A percentile compares a stretch with the other conserved stretches of the same genome.
Evolutionary conservation across 1,140 invertebrate genomes (phyloP).

Genomic region (Tetraneura akinire): DNA sequence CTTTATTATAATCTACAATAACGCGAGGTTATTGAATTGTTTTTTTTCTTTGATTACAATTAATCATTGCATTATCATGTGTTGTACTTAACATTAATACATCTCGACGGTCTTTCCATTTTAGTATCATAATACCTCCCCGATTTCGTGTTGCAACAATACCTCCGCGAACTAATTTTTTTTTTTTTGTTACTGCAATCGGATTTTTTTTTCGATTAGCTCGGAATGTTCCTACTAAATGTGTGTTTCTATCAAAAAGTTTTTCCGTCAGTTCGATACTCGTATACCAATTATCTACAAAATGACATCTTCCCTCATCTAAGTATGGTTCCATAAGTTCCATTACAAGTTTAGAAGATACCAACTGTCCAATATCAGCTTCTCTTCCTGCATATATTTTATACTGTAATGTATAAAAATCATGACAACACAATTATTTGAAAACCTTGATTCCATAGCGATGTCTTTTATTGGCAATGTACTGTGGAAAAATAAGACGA

Average conservation of each 20-base stretch:
- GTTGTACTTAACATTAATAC: slow-evolving; percentile 54
- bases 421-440: slow-evolving; percentile 56
- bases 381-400: slow-evolving; percentile 55
- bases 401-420: slow-evolving; percentile 55
- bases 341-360: slow-evolving; percentile 54
- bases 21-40: slow-evolving; percentile 56
- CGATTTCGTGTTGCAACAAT: slow-evolving; percentile 44
- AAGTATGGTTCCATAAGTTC: slow-evolving; percentile 52
- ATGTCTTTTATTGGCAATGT: slow-evolving; percentile 59
- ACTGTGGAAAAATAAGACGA: slow-evolving; percentile 58
- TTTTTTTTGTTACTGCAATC: slow-evolving; percentile 39
- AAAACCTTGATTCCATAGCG: slow-evolving; percentile 59
- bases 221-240: slow-evolving; percentile 52
- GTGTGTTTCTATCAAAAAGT: slow-evolving; percentile 47
- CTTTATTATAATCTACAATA: slow-evolving; percentile 58
- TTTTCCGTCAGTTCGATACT: slow-evolving; percentile 50
- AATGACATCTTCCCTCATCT: slow-evolving; percentile 49
- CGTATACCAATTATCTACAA: slow-evolving; percentile 52
- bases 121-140: slow-evolving; percentile 54
- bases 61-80: slow-evolving; percentile 49
- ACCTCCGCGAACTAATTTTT: slow-evolving; percentile 50
- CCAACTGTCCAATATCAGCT: slow-evolving; percentile 40
- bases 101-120: slow-evolving; percentile 56
- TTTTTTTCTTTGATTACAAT: background rate
- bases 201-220: slow-evolving; percentile 52